These are phyloP conservation scores for Subanguina moxae DNA, from an alignment of 1,140 invertebrate species.

Conservation along the genomic window DNA sequence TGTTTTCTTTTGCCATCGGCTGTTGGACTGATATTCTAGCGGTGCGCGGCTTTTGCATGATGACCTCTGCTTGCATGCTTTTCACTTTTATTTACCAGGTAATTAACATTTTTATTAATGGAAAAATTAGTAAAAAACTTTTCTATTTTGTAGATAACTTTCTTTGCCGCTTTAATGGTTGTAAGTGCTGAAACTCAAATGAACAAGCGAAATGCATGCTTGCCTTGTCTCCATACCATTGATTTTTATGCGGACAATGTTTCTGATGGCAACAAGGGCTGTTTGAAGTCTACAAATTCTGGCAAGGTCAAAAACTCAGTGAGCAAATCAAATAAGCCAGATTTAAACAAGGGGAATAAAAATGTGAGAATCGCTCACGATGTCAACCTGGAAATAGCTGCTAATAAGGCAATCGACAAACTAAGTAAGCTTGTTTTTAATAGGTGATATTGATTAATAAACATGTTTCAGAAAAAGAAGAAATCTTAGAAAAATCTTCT, in stretches of 20 bases:
- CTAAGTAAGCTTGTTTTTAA: too few relatives aligned
- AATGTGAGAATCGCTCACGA: too few relatives aligned
- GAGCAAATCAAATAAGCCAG: neutral
- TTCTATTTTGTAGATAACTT: constrained; percentile 58
- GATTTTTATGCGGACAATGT: constrained; percentile 28
- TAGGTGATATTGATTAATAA: too few relatives aligned
- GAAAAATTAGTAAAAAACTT: neutral
- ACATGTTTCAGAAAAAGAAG: neutral
- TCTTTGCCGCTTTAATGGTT: constrained; percentile 61
- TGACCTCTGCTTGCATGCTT: constrained; percentile 59
- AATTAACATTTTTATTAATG: neutral
- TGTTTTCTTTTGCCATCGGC: constrained; percentile 55
- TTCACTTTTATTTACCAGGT: constrained; percentile 59
- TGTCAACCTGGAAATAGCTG: too few relatives aligned
- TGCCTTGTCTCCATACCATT: constrained; percentile 51
- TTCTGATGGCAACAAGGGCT: neutral
- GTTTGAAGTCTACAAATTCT: neutral
- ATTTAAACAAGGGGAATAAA: too few relatives aligned
- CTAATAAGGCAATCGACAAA: constrained; percentile 8
- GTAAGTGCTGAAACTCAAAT: constrained; percentile 58
- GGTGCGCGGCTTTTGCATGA: constrained; percentile 58
- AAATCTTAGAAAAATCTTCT: neutral
- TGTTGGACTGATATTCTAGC: constrained; percentile 57
- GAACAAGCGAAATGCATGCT: constrained; percentile 54
- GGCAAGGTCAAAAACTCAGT: neutral